A percentile compares a stretch with the other conserved stretches of the same genome.
Evolutionary conservation across 2,113 vertebrate genomes (phyloP).

Genomic region (Pseudopipra pipra): DNA sequence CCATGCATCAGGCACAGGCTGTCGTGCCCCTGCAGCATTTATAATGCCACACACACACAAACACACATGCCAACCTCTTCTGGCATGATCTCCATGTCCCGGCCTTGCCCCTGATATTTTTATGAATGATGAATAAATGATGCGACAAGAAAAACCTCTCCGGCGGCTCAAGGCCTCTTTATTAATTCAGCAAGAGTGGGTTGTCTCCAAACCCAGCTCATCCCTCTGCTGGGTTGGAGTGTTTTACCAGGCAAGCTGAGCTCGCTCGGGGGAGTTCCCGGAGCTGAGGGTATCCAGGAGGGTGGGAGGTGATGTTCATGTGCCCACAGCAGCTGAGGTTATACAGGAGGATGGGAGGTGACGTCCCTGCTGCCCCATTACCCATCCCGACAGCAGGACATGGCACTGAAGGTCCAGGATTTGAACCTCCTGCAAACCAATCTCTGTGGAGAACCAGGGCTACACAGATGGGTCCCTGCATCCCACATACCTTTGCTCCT

Average conservation of each 20-base stretch:
- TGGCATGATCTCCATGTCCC: neutral
- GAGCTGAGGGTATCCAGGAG: neutral
- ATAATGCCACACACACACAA: neutral
- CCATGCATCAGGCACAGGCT: neutral
- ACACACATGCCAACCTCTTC: neutral
- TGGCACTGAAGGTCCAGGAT: neutral
- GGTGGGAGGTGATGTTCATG: neutral
- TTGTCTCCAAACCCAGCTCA: neutral
- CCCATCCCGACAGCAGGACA: neutral
- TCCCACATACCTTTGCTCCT: neutral
- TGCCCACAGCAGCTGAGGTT: neutral
- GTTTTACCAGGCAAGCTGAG: no score
- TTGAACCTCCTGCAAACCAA: neutral
- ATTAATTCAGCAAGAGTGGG: neutral
- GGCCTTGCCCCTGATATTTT: neutral
- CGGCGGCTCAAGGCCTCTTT: neutral
- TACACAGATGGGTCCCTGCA: neutral
- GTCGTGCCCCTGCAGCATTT: neutral
- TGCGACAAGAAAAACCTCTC: conserved; percentile 4
- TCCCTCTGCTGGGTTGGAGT: neutral
- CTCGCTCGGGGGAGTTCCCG: neutral
- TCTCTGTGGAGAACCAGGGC: neutral
- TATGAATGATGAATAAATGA: conserved; percentile 24
- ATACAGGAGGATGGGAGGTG: neutral
- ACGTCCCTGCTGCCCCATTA: neutral